Percentiles rank a stretch among this genome's conserved stretches.
Evolutionary conservation across 2,797 vertebrate species (phyloP).

Genomic region (Halcyon chelicuti): DNA sequence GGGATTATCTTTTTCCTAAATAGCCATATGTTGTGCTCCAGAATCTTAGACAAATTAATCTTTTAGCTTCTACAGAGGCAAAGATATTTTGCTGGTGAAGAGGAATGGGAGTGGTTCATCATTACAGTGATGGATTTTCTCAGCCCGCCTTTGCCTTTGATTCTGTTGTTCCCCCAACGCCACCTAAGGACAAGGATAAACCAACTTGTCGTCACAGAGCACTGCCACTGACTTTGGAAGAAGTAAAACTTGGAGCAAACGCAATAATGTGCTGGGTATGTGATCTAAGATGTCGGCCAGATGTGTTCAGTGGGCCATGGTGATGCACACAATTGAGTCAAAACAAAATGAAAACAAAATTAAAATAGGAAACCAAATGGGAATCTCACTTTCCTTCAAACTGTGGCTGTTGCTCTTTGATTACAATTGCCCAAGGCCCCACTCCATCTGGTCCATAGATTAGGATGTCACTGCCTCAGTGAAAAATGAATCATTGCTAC

Average conservation of each 20-base stretch:
- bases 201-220: not conserved
- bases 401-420: slow-evolving; percentile 58
- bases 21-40: not conserved
- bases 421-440: slow-evolving; percentile 65
- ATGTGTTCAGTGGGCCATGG: slow-evolving; percentile 58
- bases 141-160: not conserved
- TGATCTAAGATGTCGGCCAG: slow-evolving; percentile 45
- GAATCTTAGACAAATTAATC: not conserved
- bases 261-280: not conserved
- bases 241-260: slow-evolving; percentile 23
- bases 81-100: not conserved
- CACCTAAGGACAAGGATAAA: slow-evolving; percentile 13
- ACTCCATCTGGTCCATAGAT: slow-evolving; percentile 60
- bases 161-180: not conserved
- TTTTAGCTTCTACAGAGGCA: not conserved
- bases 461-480: slow-evolving; percentile 56
- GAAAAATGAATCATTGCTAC: slow-evolving; percentile 59
- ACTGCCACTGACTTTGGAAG: slow-evolving; percentile 23
- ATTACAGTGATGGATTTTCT: slow-evolving; percentile 15
- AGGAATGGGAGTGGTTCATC: not conserved
- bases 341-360: slow-evolving; percentile 63
- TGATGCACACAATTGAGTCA: slow-evolving; percentile 60
- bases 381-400: slow-evolving; percentile 42
- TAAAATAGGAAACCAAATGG: slow-evolving; percentile 63
- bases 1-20: not conserved